A percentile compares a stretch with the other conserved stretches of the same genome.
phyloP scores from a whole-genome alignment of 2,797 vertebrate species.

The Furcifer pardalis region DNA sequence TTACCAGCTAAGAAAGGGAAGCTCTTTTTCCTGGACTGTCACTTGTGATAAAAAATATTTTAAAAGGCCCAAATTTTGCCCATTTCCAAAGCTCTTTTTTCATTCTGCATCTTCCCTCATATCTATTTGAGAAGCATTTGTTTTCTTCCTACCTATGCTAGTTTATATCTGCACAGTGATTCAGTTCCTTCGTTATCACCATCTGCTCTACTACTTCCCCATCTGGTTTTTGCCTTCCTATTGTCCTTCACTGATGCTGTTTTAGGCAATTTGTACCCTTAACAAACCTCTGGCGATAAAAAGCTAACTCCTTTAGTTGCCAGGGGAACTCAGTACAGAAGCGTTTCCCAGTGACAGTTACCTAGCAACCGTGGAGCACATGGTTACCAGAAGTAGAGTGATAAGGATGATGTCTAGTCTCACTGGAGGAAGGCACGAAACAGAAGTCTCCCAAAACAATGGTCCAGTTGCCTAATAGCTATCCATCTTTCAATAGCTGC shows the following conservation, averaged over 20 bases:
- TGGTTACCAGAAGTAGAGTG: background rate
- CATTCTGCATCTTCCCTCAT: background rate
- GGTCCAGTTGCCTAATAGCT: background rate
- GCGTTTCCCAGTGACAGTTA: background rate
- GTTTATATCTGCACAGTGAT: background rate
- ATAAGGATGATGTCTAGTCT: background rate
- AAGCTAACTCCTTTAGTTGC: background rate
- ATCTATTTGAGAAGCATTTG: background rate
- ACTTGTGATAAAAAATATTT: background rate
- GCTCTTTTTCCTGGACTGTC: background rate
- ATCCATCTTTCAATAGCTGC: background rate
- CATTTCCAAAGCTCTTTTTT: background rate
- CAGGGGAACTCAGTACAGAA: background rate
- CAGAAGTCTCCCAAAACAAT: background rate
- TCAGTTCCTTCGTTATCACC: background rate
- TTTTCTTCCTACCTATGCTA: background rate
- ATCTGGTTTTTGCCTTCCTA: background rate
- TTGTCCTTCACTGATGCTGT: background rate
- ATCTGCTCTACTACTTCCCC: background rate
- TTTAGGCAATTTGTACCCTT: background rate
- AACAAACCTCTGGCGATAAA: background rate
- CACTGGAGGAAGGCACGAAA: background rate
- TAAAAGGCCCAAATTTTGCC: background rate
- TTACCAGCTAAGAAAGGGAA: background rate
- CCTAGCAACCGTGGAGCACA: slow-evolving; percentile 2